phyloP scores from a whole-genome alignment of 2,888 invertebrate species.

The Sinodicranocentrus sp. region DNA sequence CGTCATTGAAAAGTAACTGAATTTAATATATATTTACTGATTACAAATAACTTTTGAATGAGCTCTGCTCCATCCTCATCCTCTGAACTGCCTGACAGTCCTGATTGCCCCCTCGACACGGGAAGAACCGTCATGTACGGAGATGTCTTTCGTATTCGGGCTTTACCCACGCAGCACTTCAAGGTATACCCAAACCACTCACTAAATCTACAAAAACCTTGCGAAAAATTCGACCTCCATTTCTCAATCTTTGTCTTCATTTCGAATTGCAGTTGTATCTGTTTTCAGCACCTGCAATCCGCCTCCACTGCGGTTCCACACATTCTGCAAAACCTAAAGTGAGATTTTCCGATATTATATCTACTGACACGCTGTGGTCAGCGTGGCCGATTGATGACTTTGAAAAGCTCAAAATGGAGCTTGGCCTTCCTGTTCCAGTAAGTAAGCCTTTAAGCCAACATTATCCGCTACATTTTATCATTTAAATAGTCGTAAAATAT shows the following conservation, averaged over 20 bases:
- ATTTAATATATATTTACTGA: too few species aligned
- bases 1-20: constrained; percentile 67
- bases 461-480: too few species aligned
- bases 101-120: constrained; percentile 15
- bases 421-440: constrained; percentile 71
- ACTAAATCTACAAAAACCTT: too few species aligned
- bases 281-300: constrained; percentile 73
- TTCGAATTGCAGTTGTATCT: constrained; percentile 70
- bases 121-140: constrained; percentile 67
- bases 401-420: constrained; percentile 63
- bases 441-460: too few species aligned
- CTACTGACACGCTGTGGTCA: constrained; percentile 73
- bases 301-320: constrained; percentile 65
- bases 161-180: constrained; percentile 72
- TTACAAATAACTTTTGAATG: too few species aligned
- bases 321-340: constrained; percentile 74
- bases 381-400: constrained; percentile 67
- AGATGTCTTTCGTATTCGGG: constrained; percentile 73
- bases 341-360: constrained; percentile 71
- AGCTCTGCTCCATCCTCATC: too few species aligned
- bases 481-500: too few species aligned
- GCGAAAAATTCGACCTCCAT: too few species aligned
- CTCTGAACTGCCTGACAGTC: constrained; percentile 3
- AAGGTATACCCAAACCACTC: too few species aligned
- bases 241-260: background rate